Percentiles rank a stretch among this genome's conserved stretches.
Conservation (phyloP, 2,797 vertebrate genomes). For the Hydrophis major region DNA sequence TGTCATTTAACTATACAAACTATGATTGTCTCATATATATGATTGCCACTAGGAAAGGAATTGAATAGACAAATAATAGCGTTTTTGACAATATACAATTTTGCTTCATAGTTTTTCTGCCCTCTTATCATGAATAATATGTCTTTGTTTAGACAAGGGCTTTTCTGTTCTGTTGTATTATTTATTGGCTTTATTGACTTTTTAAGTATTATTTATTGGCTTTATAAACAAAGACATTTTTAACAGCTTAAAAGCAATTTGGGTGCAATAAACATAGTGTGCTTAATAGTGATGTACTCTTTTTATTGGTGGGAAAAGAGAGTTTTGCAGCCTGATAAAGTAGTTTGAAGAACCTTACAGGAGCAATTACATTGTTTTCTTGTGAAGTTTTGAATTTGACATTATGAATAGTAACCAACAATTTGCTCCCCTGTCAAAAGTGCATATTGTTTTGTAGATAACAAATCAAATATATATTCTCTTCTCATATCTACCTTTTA, state of each 20-base stretch:
- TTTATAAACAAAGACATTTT: constrained; percentile 18
- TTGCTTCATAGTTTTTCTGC: constrained; percentile 14
- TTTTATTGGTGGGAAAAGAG: neutral
- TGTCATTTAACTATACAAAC: constrained; percentile 17
- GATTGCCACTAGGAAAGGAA: constrained; percentile 47
- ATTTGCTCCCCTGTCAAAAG: neutral
- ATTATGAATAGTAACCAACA: neutral
- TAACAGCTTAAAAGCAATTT: constrained; percentile 14
- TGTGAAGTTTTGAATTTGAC: neutral
- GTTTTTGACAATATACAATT: neutral
- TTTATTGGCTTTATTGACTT: constrained; percentile 19
- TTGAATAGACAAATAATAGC: constrained; percentile 25
- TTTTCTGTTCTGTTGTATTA: constrained; percentile 11
- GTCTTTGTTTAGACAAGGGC: neutral
- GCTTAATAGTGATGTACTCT: neutral
- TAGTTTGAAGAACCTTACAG: neutral
- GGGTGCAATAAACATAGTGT: neutral
- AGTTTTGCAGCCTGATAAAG: neutral
- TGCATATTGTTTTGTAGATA: neutral
- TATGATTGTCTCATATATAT: constrained; percentile 21
- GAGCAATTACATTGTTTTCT: neutral
- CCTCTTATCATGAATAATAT: neutral
- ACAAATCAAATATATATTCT: neutral
- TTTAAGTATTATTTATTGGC: constrained; percentile 17
- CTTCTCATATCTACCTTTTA: neutral